These are phyloP conservation scores for Hystrix brachyura DNA, from an alignment of 2,113 vertebrate species.

Conservation along the genomic window DNA sequence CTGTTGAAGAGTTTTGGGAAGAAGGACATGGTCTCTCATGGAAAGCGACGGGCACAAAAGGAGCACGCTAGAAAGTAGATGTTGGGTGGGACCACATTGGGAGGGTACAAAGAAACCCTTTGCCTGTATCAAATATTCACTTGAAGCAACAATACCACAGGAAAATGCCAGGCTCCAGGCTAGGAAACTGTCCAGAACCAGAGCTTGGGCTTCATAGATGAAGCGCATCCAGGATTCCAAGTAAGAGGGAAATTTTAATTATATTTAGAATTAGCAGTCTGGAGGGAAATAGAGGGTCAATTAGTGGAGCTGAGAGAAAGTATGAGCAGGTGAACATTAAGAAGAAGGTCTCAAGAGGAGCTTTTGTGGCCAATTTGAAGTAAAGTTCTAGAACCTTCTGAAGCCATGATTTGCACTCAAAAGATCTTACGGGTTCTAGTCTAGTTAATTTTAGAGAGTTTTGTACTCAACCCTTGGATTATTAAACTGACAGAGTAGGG, in stretches of 20 bases:
- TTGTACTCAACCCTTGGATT: not conserved
- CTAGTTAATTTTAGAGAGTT: not conserved
- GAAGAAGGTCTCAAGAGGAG: not conserved
- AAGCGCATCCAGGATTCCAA: conserved; percentile 56
- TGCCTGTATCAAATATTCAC: not conserved
- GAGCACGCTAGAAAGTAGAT: not conserved
- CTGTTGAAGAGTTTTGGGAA: not conserved
- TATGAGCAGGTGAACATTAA: conserved; percentile 38
- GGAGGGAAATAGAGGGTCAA: conserved; percentile 21
- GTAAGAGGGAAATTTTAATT: conserved; percentile 37
- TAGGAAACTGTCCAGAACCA: not conserved
- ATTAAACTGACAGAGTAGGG: not conserved
- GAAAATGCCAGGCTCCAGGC: not conserved
- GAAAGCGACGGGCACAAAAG: not conserved
- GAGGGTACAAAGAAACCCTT: not conserved
- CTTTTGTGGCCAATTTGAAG: conserved; percentile 37
- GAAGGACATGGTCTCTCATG: not conserved
- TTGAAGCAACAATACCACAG: not conserved
- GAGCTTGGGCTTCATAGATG: not conserved
- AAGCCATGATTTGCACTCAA: not conserved
- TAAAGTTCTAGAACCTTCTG: conserved; percentile 18
- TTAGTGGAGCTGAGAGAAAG: conserved; percentile 49
- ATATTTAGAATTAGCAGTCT: not conserved
- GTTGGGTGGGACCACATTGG: not conserved
- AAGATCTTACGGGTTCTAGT: not conserved